Evolutionary conservation across 2,888 invertebrate species (phyloP).

Genomic region (Athalia rosae): DNA sequence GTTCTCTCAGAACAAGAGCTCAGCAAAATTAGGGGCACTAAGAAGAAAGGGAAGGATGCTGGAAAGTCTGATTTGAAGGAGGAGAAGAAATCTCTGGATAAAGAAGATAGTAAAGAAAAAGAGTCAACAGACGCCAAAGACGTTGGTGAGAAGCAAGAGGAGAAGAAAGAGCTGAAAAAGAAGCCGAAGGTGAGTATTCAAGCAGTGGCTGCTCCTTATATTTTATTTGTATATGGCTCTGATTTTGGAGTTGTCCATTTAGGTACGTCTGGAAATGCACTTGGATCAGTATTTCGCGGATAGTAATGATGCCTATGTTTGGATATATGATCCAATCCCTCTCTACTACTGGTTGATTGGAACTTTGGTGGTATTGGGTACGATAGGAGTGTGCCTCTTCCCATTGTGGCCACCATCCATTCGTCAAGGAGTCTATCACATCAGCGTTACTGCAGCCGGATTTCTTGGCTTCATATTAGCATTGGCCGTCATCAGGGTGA

Average conservation of each 20-base stretch:
- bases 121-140: conserved; percentile 77
- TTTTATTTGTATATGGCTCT: conserved; percentile 28
- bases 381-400: conserved; percentile 96
- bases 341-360: conserved; percentile 96
- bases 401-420: conserved; percentile 99
- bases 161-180: conserved; percentile 76
- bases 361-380: conserved; percentile 90
- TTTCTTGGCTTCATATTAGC: conserved; percentile 96
- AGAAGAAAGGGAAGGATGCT: conserved; percentile 73
- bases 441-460: conserved; percentile 95
- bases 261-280: conserved; percentile 96
- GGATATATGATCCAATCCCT: conserved; percentile 98
- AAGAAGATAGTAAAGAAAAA: conserved; percentile 67
- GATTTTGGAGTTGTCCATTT: conserved; percentile 49
- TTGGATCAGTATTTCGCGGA: conserved; percentile 95
- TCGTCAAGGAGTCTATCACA: conserved; percentile 95
- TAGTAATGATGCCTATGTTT: conserved; percentile 95
- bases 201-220: no score
- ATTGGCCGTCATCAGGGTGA: conserved; percentile 90
- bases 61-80: conserved; percentile 71
- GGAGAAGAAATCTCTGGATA: conserved; percentile 66
- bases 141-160: conserved; percentile 76
- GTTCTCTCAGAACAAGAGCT: conserved; percentile 73
- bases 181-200: conserved; percentile 68
- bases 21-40: conserved; percentile 72